These are phyloP conservation scores for Medauroidea extradentata DNA, from an alignment of 1,140 invertebrate species.

Conservation along the genomic window DNA sequence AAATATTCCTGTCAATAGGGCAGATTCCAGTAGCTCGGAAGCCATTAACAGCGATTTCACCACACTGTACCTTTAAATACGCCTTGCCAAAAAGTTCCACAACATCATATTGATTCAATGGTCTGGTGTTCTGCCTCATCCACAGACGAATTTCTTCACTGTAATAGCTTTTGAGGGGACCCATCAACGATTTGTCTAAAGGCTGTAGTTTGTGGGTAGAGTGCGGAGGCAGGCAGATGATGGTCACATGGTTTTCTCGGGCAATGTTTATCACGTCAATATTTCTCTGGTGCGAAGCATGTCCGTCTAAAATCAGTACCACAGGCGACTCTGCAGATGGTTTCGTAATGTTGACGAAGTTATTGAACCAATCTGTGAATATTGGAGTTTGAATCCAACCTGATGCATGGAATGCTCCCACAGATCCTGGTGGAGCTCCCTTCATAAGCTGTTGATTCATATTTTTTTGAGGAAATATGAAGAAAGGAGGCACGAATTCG, in stretches of 20 bases:
- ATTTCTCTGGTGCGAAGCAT: conserved; percentile 31
- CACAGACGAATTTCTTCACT: too few species aligned
- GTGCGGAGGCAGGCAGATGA: too few species aligned
- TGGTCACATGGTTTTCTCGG: not conserved
- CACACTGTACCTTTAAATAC: too few species aligned
- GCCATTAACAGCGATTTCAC: too few species aligned
- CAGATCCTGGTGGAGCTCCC: conserved; percentile 32
- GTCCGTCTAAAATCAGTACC: conserved; percentile 35
- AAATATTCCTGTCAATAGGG: too few species aligned
- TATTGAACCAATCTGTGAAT: conserved; percentile 28
- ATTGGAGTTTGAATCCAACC: conserved; percentile 23
- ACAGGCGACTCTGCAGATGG: conserved; percentile 25
- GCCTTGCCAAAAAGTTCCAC: too few species aligned
- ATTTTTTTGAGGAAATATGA: conserved; percentile 38
- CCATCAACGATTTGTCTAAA: too few species aligned
- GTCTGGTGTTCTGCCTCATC: too few species aligned
- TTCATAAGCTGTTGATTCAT: conserved; percentile 30
- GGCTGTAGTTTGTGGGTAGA: too few species aligned
- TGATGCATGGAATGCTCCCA: conserved; percentile 30
- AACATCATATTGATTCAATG: too few species aligned
- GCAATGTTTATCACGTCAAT: conserved; percentile 18
- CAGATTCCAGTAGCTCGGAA: too few species aligned
- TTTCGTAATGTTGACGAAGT: conserved; percentile 21
- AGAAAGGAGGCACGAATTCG: conserved; percentile 35
- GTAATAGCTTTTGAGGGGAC: too few species aligned